Evolutionary conservation across 2,797 vertebrate species (phyloP).

Genomic region (Ataeniobius toweri): DNA sequence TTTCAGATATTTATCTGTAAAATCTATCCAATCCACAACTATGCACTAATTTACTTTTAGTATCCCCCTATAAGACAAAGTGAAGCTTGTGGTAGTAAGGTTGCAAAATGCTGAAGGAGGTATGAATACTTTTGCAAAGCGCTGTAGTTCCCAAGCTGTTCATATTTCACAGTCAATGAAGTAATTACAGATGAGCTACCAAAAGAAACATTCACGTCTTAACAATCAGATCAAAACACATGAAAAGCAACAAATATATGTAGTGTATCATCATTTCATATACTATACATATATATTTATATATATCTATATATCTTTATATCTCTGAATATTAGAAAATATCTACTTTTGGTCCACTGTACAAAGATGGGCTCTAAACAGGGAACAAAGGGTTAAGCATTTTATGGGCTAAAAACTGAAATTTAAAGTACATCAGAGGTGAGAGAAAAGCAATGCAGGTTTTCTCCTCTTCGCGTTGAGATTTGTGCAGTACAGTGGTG

Average conservation of each 20-base stretch:
- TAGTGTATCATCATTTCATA: constrained; percentile 72
- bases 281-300: constrained; percentile 74
- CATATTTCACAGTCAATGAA: constrained; percentile 77
- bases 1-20: background rate
- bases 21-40: background rate
- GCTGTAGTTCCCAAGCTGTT: constrained; percentile 52
- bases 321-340: constrained; percentile 84
- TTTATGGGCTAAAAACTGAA: constrained; percentile 61
- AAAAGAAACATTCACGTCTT: constrained; percentile 69
- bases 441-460: constrained; percentile 66
- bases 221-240: constrained; percentile 69
- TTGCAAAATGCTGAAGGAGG: background rate
- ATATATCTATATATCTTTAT: constrained; percentile 63
- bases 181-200: constrained; percentile 76
- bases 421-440: constrained; percentile 64
- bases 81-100: background rate
- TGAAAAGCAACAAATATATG: constrained; percentile 75
- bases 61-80: background rate
- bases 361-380: constrained; percentile 77
- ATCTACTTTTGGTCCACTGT: constrained; percentile 85
- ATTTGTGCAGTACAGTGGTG: constrained; percentile 77
- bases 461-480: constrained; percentile 63
- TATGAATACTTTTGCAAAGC: background rate
- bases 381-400: constrained; percentile 64
- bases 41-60: background rate